Conservation (phyloP, 2,113 vertebrate genomes). For the Riparia riparia region DNA sequence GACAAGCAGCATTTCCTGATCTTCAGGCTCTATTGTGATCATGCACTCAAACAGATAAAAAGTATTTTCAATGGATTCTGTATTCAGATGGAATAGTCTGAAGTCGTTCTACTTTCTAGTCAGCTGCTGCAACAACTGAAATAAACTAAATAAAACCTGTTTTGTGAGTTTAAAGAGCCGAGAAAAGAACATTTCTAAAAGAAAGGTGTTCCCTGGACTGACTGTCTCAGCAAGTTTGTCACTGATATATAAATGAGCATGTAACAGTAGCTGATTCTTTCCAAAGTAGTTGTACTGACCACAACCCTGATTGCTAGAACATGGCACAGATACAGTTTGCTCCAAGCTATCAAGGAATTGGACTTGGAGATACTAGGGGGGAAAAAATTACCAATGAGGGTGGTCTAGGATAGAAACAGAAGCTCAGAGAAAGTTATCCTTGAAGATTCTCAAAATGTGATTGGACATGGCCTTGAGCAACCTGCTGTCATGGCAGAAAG, state of each 20-base stretch:
- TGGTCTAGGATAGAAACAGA: neutral
- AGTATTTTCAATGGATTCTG: neutral
- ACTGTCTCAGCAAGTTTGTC: neutral
- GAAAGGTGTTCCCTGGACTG: neutral
- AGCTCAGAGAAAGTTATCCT: neutral
- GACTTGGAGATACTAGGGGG: neutral
- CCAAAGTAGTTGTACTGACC: neutral
- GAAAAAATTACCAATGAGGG: accelerated
- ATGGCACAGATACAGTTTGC: neutral
- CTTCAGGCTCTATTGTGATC: neutral
- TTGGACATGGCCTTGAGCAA: neutral
- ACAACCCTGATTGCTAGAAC: neutral
- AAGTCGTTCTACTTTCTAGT: neutral
- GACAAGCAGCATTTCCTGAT: neutral
- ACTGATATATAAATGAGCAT: accelerated
- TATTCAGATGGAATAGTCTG: neutral
- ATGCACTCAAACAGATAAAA: neutral
- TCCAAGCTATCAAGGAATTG: neutral
- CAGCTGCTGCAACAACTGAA: neutral
- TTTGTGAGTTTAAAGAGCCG: neutral
- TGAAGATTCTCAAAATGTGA: neutral
- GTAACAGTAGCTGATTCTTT: neutral
- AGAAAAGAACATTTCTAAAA: neutral
- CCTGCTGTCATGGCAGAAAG: neutral
- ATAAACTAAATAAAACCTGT: neutral